Percentiles rank a stretch among this genome's conserved stretches.
These are phyloP conservation scores for Pangasius krempfi DNA, from an alignment of 2,797 vertebrate species.

Conservation along the genomic window DNA sequence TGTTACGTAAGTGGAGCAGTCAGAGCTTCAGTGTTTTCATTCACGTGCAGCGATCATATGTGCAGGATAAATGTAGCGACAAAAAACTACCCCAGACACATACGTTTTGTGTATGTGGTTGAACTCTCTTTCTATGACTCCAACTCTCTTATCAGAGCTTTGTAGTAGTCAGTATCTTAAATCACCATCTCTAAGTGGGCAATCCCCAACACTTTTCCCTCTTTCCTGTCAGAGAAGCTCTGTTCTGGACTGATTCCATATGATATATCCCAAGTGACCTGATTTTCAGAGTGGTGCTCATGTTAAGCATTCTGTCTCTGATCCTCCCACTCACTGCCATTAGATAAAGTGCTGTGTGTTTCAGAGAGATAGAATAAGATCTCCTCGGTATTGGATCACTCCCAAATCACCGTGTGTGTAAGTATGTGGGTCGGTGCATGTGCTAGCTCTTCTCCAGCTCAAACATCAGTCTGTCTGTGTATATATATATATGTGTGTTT, in stretches of 20 bases:
- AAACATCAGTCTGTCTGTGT: background rate
- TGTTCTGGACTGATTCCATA: constrained; percentile 44
- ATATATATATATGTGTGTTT: constrained; percentile 12
- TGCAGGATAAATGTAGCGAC: no score
- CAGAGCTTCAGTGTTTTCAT: no score
- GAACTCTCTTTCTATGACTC: no score
- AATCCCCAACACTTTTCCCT: background rate
- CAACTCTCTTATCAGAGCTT: no score
- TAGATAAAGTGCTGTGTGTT: constrained; percentile 56
- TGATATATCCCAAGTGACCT: constrained; percentile 58
- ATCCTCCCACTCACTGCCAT: constrained; percentile 57
- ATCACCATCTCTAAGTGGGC: no score
- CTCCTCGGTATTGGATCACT: background rate
- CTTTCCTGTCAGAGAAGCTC: constrained; percentile 11
- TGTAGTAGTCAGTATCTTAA: no score
- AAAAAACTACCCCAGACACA: no score
- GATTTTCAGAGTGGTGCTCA: constrained; percentile 53
- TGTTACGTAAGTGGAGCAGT: no score
- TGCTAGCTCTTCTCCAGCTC: background rate
- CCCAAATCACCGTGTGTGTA: background rate
- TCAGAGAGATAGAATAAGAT: constrained; percentile 38
- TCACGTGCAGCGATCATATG: no score
- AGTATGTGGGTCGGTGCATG: constrained; percentile 7
- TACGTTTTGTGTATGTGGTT: no score
- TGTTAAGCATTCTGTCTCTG: constrained; percentile 53